phyloP scores from a whole-genome alignment of 2,113 vertebrate genomes.

The Mionectes macconnelli region DNA sequence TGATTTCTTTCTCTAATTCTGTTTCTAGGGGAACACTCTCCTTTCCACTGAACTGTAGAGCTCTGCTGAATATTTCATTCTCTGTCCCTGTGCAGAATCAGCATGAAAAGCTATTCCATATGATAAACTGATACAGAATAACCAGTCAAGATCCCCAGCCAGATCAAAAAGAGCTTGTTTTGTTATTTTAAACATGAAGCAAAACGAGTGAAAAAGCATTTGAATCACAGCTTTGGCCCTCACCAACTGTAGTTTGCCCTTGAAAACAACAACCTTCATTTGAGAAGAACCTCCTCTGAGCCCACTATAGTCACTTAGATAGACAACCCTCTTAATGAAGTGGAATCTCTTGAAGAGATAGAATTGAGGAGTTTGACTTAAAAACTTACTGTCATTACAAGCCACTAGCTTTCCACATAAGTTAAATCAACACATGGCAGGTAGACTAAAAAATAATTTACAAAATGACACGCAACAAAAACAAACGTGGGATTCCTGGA shows the following conservation, averaged over 20 bases:
- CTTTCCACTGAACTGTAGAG: not conserved
- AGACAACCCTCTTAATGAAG: not conserved
- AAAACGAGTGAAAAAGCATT: not conserved
- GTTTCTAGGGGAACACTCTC: not conserved
- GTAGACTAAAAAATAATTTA: not conserved
- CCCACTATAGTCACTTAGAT: not conserved
- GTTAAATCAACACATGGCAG: not conserved
- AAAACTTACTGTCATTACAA: not conserved
- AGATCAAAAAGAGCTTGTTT: not conserved
- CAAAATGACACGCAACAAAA: not conserved
- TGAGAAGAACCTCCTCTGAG: not conserved
- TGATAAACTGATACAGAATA: not conserved
- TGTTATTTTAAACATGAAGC: not conserved
- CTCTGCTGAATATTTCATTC: not conserved
- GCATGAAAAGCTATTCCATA: not conserved
- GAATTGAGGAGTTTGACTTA: not conserved
- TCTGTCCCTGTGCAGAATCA: not conserved
- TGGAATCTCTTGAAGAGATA: not conserved
- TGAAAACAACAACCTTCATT: not conserved
- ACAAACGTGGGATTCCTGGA: not conserved
- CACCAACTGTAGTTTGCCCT: not conserved
- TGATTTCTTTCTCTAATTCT: not conserved
- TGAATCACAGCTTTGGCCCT: not conserved
- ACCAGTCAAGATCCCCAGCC: not conserved
- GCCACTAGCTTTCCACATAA: not conserved